Percentiles rank a stretch among this genome's conserved stretches.
Conservation (phyloP, 2,797 vertebrate species). For the Chaunax sp. region DNA sequence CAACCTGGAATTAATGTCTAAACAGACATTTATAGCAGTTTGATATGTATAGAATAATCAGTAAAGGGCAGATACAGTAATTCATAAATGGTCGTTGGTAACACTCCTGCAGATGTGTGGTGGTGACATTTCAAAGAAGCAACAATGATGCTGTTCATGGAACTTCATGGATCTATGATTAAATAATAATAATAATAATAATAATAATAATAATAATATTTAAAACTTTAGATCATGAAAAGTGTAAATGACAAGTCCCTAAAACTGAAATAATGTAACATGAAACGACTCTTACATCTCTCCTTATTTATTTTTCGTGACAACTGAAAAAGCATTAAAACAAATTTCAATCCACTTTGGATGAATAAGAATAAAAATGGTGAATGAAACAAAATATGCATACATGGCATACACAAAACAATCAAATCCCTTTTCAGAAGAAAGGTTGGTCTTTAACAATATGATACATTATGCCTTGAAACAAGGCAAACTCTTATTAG, state of each 20-base stretch:
- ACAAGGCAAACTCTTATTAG: constrained; percentile 57
- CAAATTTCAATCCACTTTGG: constrained; percentile 66
- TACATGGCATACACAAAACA: constrained; percentile 68
- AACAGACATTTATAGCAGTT: too few relatives aligned
- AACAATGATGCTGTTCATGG: background rate
- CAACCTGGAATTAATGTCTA: too few relatives aligned
- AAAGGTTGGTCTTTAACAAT: constrained; percentile 54
- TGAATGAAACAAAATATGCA: constrained; percentile 52
- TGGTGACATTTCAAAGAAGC: background rate
- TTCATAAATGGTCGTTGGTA: too few relatives aligned
- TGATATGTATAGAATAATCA: too few relatives aligned
- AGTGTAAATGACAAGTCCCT: too few relatives aligned
- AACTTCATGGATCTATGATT: too few relatives aligned
- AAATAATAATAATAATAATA: too few relatives aligned
- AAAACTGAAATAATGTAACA: background rate
- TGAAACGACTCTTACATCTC: constrained; percentile 5
- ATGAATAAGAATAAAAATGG: constrained; percentile 52
- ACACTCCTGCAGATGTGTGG: too few relatives aligned
- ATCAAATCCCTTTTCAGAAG: constrained; percentile 65
- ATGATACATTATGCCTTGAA: constrained; percentile 61
- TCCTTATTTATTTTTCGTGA: constrained; percentile 49
- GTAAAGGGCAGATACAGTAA: too few relatives aligned
- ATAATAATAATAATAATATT: too few relatives aligned
- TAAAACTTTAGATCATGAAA: background rate
- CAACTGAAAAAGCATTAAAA: constrained; percentile 38